Percentiles rank a stretch among this genome's conserved stretches.
Conservation (phyloP, 2,113 vertebrate genomes). For the Hemiscyllium ocellatum region DNA sequence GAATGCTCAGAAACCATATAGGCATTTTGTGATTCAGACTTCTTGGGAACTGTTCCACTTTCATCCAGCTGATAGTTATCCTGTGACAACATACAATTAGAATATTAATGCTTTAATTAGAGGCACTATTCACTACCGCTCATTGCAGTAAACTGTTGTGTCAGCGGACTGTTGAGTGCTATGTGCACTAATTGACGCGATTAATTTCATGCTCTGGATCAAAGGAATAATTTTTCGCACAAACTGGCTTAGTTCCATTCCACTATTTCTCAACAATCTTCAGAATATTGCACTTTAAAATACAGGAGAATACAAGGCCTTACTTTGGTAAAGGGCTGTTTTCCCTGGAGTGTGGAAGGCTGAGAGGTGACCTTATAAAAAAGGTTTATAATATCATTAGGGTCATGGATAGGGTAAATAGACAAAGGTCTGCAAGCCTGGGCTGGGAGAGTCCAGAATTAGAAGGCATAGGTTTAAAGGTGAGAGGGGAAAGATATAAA, state of each 20-base stretch:
- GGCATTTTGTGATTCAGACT: neutral
- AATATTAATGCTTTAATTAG: neutral
- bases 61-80: slow-evolving; percentile 15
- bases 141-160: neutral
- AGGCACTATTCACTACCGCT: neutral
- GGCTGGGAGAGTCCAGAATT: no score
- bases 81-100: slow-evolving; percentile 11
- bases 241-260: no score
- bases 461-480: no score
- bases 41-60: slow-evolving; percentile 15
- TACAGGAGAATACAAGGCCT: neutral
- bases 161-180: neutral
- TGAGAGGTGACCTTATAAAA: no score
- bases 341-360: no score
- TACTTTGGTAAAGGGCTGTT: neutral
- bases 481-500: no score
- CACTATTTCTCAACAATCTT: neutral
- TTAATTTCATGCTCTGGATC: neutral
- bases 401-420: no score
- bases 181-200: neutral
- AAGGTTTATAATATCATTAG: no score
- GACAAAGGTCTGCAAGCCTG: no score
- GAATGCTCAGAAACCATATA: slow-evolving; percentile 14
- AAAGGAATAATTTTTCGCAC: neutral
- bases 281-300: neutral